Conservation (phyloP, 2,888 invertebrate species). For the Sinohyriopsis cumingii region DNA sequence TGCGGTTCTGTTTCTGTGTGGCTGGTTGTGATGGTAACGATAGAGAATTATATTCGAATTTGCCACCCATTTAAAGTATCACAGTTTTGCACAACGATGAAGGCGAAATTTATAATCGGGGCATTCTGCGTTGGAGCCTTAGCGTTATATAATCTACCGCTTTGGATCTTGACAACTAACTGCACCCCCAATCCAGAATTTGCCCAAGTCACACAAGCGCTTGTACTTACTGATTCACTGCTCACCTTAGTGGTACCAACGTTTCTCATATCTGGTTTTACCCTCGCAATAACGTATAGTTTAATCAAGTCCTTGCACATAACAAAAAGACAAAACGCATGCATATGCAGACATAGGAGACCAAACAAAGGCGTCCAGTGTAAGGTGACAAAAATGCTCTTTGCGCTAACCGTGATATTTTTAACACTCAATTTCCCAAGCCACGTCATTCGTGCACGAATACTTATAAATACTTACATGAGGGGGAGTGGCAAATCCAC, state of each 20-base stretch:
- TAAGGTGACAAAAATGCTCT: constrained; percentile 43
- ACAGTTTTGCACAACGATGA: constrained; percentile 24
- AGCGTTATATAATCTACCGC: constrained; percentile 34
- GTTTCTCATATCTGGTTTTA: constrained; percentile 12
- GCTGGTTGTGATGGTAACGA: constrained; percentile 21
- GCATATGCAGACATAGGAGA: constrained; percentile 8
- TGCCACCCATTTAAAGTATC: constrained; percentile 29
- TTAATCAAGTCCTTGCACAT: constrained; percentile 29
- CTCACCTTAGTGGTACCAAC: constrained; percentile 24
- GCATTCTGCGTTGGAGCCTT: constrained; percentile 20
- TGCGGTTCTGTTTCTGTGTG: constrained; percentile 44
- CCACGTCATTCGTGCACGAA: constrained; percentile 40
- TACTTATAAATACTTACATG: constrained; percentile 29
- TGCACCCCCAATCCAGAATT: too few species aligned
- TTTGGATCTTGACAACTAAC: constrained; percentile 23
- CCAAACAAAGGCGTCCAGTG: constrained; percentile 27
- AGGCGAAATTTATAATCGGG: constrained; percentile 21
- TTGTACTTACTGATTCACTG: not conserved
- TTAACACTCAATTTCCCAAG: constrained; percentile 49
- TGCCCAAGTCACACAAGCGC: too few species aligned
- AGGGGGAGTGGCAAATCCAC: constrained; percentile 11
- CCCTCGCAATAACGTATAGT: constrained; percentile 28
- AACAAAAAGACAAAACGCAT: constrained; percentile 16
- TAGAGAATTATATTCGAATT: constrained; percentile 29
- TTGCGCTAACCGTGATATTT: constrained; percentile 45